Percentiles rank a stretch among this genome's conserved stretches.
These are phyloP conservation scores for Otis tarda DNA, from an alignment of 2,113 vertebrate species.

Conservation along the genomic window DNA sequence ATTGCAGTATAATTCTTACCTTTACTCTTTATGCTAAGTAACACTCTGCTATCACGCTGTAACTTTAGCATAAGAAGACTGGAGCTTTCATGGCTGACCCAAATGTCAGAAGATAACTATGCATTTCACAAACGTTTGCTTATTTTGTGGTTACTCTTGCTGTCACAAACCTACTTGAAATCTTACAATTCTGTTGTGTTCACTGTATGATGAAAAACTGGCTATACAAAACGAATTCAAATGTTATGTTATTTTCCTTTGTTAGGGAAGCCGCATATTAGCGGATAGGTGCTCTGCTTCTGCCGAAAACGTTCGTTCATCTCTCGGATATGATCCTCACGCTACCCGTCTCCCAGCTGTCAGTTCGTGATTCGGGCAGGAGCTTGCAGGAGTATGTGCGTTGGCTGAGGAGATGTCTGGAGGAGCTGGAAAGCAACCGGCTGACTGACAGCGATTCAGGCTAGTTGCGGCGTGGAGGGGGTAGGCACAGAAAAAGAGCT, in stretches of 20 bases:
- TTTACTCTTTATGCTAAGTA: background rate
- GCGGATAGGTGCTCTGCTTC: background rate
- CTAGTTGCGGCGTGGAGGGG: background rate
- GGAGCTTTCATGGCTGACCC: background rate
- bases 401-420: slow-evolving; percentile 35
- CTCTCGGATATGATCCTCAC: background rate
- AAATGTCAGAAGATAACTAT: background rate
- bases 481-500: slow-evolving; percentile 2
- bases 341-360: slow-evolving; percentile 21
- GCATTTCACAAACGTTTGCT: background rate
- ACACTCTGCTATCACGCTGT: background rate
- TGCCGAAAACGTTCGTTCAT: background rate
- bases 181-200: background rate
- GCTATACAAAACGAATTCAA: background rate
- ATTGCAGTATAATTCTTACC: background rate
- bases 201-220: background rate
- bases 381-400: background rate
- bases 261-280: background rate
- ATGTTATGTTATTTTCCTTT: background rate
- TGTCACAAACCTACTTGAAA: background rate
- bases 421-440: slow-evolving; percentile 5
- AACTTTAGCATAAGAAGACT: background rate
- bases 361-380: background rate
- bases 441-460: slow-evolving; percentile 19
- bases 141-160: background rate